Percentiles rank a stretch among this genome's conserved stretches.
These are phyloP conservation scores for Petromus typicus DNA, from an alignment of 2,113 vertebrate genomes.

Conservation along the genomic window DNA sequence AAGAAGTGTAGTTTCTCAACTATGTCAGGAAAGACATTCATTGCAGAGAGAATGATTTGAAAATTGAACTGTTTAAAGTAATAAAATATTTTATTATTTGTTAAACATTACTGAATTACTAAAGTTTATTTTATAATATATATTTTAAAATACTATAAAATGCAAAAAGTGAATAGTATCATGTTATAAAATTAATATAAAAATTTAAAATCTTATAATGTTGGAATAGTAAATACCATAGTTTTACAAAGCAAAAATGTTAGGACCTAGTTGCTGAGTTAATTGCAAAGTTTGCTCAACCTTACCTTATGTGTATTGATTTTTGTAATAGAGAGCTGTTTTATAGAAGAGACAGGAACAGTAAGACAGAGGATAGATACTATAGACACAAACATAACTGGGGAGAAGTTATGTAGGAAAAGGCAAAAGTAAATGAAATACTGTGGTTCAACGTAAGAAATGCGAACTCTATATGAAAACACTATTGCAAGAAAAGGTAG, in stretches of 20 bases:
- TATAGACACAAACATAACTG: background rate
- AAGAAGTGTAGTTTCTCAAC: background rate
- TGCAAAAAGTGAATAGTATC: conserved; percentile 43
- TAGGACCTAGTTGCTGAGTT: background rate
- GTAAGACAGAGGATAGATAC: background rate
- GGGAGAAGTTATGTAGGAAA: background rate
- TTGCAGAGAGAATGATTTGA: background rate
- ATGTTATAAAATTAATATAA: conserved; percentile 66
- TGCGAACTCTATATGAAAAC: background rate
- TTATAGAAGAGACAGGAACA: conserved; percentile 23
- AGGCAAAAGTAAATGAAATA: background rate
- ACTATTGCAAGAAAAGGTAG: background rate
- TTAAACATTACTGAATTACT: conserved; percentile 32
- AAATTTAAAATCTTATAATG: conserved; percentile 44
- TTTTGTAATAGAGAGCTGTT: background rate
- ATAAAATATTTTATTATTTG: conserved; percentile 15
- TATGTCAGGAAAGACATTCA: background rate
- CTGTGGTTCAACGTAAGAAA: background rate
- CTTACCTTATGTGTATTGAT: background rate
- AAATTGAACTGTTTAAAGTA: background rate
- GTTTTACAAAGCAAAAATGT: background rate
- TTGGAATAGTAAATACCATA: background rate
- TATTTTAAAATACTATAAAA: conserved; percentile 61
- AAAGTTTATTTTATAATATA: conserved; percentile 16
- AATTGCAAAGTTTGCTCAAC: conserved; percentile 17